Base-by-base conservation (phyloP, 2,888 invertebrate genomes). In the Cheilosia impressa region DNA sequence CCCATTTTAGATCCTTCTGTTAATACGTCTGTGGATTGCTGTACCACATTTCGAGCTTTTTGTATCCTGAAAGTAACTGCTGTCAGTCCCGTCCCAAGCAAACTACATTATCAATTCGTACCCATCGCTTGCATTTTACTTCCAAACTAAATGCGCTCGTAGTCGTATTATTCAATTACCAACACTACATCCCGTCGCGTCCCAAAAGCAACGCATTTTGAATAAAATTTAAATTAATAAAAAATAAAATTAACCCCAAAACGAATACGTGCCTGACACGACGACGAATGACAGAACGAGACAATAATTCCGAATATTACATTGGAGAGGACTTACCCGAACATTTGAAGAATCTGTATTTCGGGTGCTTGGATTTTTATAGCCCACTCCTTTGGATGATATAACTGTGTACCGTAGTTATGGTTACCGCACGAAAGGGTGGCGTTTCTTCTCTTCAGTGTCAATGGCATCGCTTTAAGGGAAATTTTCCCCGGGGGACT, bases 281-380 rank as follows among this genome's bases (percentile, higher is more conserved):
- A 19, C 41, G 34, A 22, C 55, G 62, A 73, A 58, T 75, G 58
- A 58, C 58, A 75, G 50, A 52, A 75, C 57, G 31, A 66, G 50
- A 75, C 57, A 66, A 75, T 66, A 58, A 75, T 66, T 66, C 65
- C 58, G 66, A 60, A 66, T 73, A 53, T 53, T 72, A 65, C 47
- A 38, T 66, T 53, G 34, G 38, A 58, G 41, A 19, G 57, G 57
- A 38, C 65, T 68, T 55, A 9, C 63, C 52, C 24, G 24, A 63
- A 57, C 55, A 17, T 52, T 45, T 34, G 2, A 62, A 24, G 38
- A 60, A 79, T 73, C 66, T 53, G 53, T 73, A 60, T 60, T 63
- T 68, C 22, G 45, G 53, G 17, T 75, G 45, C 22, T 62, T 60
- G 27, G 53, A 62, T 68, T 62, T 72, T 80, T 80, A 75, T 60